Conservation (phyloP, 2,888 invertebrate genomes). For the Molanna angustata region DNA sequence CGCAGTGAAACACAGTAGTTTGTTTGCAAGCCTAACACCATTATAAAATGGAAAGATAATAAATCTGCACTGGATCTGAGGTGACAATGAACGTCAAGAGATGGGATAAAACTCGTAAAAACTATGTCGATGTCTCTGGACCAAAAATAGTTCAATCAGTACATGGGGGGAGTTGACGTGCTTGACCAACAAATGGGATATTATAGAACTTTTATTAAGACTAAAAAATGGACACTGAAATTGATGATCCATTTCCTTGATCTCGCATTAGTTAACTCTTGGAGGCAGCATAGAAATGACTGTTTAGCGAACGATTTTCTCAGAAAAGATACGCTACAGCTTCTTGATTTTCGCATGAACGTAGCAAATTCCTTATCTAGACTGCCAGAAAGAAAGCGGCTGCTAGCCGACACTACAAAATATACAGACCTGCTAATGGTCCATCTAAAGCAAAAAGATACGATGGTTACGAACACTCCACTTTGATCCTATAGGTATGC, state of each 20-base stretch:
- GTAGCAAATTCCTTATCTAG: slow-evolving; percentile 22
- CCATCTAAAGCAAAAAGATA: slow-evolving; percentile 34
- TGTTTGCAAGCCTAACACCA: slow-evolving; percentile 15
- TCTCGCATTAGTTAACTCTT: slow-evolving; percentile 34
- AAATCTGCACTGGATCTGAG: slow-evolving; percentile 28
- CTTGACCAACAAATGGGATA: slow-evolving; percentile 35
- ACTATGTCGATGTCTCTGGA: slow-evolving; percentile 30
- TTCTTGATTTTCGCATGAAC: slow-evolving; percentile 28
- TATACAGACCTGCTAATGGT: slow-evolving; percentile 21
- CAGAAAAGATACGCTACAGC: not conserved
- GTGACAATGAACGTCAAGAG: slow-evolving; percentile 21
- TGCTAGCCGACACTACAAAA: slow-evolving; percentile 1
- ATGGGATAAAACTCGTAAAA: slow-evolving; percentile 31
- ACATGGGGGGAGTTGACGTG: slow-evolving; percentile 35
- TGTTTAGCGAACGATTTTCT: slow-evolving; percentile 8
- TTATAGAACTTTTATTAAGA: slow-evolving; percentile 36
- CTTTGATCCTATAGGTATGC: too few species aligned
- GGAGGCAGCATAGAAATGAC: slow-evolving; percentile 34
- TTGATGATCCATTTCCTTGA: slow-evolving; percentile 36
- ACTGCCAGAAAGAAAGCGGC: slow-evolving; percentile 15
- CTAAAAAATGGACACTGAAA: slow-evolving; percentile 37
- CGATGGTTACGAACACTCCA: slow-evolving; percentile 36
- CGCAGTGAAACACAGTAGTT: slow-evolving; percentile 17
- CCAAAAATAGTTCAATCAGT: slow-evolving; percentile 32
- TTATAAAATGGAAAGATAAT: slow-evolving; percentile 33